Evolutionary conservation across 2,113 vertebrate genomes (phyloP).

Genomic region (Paracanthobrama guichenoti): DNA sequence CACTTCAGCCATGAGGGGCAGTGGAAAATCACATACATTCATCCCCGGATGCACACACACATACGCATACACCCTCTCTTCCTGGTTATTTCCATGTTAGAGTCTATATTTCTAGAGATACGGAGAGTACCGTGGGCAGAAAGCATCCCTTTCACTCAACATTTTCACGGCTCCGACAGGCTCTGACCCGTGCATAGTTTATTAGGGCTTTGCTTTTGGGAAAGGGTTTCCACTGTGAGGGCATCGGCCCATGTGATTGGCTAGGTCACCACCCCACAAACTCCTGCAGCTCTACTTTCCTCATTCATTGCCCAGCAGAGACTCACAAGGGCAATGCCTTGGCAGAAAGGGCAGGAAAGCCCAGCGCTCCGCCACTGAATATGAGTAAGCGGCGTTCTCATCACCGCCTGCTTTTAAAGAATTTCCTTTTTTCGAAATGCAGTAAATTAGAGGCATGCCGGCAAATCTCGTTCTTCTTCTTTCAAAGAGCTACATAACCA

Average conservation of each 20-base stretch:
- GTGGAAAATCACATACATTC: constrained; percentile 43
- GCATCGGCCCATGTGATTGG: constrained; percentile 70
- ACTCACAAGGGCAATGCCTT: constrained; percentile 56
- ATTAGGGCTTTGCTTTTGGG: constrained; percentile 53
- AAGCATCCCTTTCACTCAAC: constrained; percentile 5
- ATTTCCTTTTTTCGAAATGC: not conserved
- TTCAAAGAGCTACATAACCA: constrained; percentile 5
- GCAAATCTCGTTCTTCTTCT: constrained; percentile 7
- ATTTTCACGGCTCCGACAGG: constrained; percentile 12
- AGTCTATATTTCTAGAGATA: constrained; percentile 28
- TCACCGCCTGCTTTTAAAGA: not conserved
- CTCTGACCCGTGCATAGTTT: constrained; percentile 59
- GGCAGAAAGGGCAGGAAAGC: constrained; percentile 21
- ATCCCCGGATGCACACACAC: constrained; percentile 24
- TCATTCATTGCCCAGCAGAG: constrained; percentile 45
- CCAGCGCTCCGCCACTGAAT: not conserved
- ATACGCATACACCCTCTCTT: constrained; percentile 50
- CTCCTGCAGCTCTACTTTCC: constrained; percentile 50
- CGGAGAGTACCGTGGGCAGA: not conserved
- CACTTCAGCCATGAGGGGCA: constrained; percentile 48
- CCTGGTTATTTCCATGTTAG: constrained; percentile 23
- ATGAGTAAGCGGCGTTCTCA: not conserved
- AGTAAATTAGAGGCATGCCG: constrained; percentile 5
- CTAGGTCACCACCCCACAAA: constrained; percentile 59
- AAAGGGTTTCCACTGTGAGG: constrained; percentile 56